These are phyloP conservation scores for Brachionichthys hirsutus DNA, from an alignment of 2,113 vertebrate genomes.

Conservation along the genomic window DNA sequence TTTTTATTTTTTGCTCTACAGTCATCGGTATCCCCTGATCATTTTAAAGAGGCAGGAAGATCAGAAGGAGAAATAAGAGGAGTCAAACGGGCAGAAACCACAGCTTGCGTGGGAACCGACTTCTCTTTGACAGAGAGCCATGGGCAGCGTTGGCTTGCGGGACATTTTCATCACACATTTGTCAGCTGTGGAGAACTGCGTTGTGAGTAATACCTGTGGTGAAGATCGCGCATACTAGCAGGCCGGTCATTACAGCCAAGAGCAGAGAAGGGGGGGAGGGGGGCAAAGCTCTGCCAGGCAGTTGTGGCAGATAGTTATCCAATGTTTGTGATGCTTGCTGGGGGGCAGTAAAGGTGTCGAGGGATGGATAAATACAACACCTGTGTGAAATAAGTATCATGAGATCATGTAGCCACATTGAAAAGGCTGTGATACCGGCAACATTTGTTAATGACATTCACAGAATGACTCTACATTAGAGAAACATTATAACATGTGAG, in stretches of 20 bases:
- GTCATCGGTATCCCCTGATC: slow-evolving; percentile 38
- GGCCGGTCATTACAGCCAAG: slow-evolving; percentile 14
- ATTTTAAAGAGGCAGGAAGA: slow-evolving; percentile 22
- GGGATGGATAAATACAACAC: slow-evolving; percentile 37
- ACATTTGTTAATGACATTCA: slow-evolving; percentile 32
- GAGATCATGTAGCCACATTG: slow-evolving; percentile 18
- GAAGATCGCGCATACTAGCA: slow-evolving; percentile 47
- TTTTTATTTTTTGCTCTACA: slow-evolving; percentile 28
- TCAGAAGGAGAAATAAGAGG: slow-evolving; percentile 9
- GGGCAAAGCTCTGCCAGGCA: slow-evolving; percentile 9
- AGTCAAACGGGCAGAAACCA: slow-evolving; percentile 7
- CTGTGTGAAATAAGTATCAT: slow-evolving; percentile 29
- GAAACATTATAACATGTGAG: too few species aligned
- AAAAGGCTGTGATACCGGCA: slow-evolving; percentile 5
- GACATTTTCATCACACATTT: slow-evolving; percentile 55
- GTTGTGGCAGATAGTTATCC: slow-evolving; percentile 41
- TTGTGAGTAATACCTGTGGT: slow-evolving; percentile 42
- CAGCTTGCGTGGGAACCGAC: slow-evolving; percentile 16
- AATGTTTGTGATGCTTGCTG: slow-evolving; percentile 21
- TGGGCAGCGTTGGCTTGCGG: background rate
- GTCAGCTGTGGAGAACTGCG: slow-evolving; percentile 40
- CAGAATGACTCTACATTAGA: background rate
- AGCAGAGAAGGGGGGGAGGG: background rate
- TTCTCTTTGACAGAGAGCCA: slow-evolving; percentile 24
- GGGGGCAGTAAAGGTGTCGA: slow-evolving; percentile 28